A percentile compares a stretch with the other conserved stretches of the same genome.
Evolutionary conservation across 1,140 invertebrate genomes (phyloP).

Genomic region (Lepidostoma basale): DNA sequence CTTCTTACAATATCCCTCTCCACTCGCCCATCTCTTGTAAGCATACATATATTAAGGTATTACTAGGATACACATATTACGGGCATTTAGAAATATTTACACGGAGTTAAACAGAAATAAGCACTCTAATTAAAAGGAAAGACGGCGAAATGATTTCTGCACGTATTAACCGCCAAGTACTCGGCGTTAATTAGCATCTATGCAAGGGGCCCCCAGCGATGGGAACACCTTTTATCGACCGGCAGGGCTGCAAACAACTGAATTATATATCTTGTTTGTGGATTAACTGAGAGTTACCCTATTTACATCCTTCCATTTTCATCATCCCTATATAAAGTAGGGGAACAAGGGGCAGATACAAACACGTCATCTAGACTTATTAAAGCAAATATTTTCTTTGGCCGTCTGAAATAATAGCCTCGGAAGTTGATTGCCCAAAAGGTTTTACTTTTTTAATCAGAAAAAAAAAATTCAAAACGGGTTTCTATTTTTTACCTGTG

Average conservation of each 20-base stretch:
- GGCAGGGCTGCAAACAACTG: neutral
- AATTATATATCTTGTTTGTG: slow-evolving; percentile 11
- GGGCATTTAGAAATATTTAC: no score
- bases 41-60: no score
- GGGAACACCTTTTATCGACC: neutral
- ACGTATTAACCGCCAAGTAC: no score
- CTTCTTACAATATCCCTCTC: no score
- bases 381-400: slow-evolving; percentile 1
- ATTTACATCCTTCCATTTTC: neutral
- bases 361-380: slow-evolving; percentile 1
- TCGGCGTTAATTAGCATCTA: no score
- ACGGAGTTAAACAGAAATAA: no score
- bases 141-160: no score
- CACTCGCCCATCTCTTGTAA: no score
- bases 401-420: slow-evolving; percentile 2
- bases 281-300: slow-evolving; percentile 2
- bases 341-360: neutral
- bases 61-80: no score
- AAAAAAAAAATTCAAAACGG: no score
- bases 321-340: neutral
- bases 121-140: no score
- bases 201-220: no score
- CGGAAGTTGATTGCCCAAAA: neutral
- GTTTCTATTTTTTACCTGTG: neutral
- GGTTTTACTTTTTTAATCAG: neutral